A percentile compares a stretch with the other conserved stretches of the same genome.
Conservation (phyloP, 2,797 vertebrate species). For the Coracias cyanogaster region DNA sequence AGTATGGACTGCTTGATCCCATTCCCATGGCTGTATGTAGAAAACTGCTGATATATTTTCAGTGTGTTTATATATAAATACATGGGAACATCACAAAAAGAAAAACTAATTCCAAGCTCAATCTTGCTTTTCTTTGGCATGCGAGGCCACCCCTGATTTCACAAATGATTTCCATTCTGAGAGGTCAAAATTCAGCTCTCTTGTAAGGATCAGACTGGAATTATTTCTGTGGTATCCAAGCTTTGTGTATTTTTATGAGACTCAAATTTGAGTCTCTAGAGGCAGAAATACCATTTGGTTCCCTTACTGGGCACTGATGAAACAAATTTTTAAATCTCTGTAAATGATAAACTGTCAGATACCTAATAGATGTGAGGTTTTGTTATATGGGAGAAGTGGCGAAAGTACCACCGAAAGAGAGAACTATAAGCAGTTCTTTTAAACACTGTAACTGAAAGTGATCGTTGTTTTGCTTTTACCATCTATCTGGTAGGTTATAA, state of each 20-base stretch:
- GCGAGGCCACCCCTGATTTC: background rate
- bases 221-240: background rate
- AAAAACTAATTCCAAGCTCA: background rate
- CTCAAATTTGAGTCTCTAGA: background rate
- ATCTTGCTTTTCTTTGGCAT: conserved; percentile 7
- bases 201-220: background rate
- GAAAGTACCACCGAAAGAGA: background rate
- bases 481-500: conserved; percentile 10
- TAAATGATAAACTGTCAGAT: background rate
- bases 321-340: background rate
- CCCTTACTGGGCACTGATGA: background rate
- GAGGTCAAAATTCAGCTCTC: conserved; percentile 16
- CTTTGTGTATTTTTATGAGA: background rate
- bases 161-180: background rate
- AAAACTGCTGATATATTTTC: background rate
- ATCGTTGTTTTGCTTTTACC: background rate
- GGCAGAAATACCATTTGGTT: background rate
- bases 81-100: background rate
- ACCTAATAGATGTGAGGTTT: background rate
- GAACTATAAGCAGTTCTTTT: background rate
- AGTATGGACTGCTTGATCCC: conserved; percentile 22
- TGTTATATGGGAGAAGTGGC: background rate
- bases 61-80: conserved; percentile 54
- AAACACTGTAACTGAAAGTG: background rate
- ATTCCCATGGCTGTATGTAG: background rate